These are phyloP conservation scores for Lasioglossum marginatum DNA, from an alignment of 2,888 invertebrate genomes.

Conservation along the genomic window DNA sequence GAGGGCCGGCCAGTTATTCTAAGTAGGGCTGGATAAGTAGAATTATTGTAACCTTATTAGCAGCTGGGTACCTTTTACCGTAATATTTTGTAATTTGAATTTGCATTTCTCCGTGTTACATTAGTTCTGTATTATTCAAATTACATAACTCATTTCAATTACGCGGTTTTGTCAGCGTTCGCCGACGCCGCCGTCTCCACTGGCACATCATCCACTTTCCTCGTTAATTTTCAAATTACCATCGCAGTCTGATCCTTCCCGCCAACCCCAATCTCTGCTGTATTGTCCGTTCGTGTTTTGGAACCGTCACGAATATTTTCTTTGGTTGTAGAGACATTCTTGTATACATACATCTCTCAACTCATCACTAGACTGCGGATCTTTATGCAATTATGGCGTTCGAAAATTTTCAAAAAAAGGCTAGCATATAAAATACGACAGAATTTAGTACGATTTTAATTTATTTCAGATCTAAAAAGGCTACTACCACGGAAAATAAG, in stretches of 20 bases:
- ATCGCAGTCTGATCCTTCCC: constrained; percentile 32
- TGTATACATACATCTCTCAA: constrained; percentile 33
- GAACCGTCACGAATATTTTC: constrained; percentile 57
- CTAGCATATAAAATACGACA: too few relatives aligned
- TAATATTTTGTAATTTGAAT: constrained; percentile 33
- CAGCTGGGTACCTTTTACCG: constrained; percentile 5
- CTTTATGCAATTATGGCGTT: too few relatives aligned
- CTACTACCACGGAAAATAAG: too few relatives aligned
- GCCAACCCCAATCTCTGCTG: constrained; percentile 40
- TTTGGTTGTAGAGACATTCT: constrained; percentile 45
- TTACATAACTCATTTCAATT: constrained; percentile 49
- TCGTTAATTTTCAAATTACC: constrained; percentile 48
- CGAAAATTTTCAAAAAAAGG: too few relatives aligned
- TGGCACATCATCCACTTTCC: constrained; percentile 24
- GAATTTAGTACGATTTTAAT: too few relatives aligned
- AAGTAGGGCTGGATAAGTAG: neutral
- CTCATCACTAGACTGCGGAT: constrained; percentile 20
- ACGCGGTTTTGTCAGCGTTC: constrained; percentile 9
- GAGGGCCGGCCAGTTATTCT: constrained; percentile 13
- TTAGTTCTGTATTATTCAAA: constrained; percentile 45
- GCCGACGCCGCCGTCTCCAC: constrained; percentile 18
- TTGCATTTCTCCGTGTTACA: constrained; percentile 36
- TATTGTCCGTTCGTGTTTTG: constrained; percentile 41
- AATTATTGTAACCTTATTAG: constrained; percentile 27
- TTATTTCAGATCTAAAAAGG: too few relatives aligned